Evolutionary conservation across 2,113 vertebrate species (phyloP).

Genomic region (Trematomus loennbergii): DNA sequence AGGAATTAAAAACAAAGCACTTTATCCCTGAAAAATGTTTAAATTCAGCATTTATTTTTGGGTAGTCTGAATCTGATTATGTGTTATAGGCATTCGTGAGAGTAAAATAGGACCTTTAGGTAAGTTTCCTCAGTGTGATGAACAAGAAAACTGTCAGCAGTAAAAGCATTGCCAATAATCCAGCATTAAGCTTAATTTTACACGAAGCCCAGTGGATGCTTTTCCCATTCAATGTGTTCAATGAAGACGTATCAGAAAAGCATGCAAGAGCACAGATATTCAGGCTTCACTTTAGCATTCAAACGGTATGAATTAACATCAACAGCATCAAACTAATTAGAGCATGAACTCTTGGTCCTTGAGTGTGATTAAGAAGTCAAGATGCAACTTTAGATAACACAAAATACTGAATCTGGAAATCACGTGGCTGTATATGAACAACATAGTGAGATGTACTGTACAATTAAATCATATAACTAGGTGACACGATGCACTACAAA

Average conservation of each 20-base stretch:
- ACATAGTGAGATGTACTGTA: slow-evolving; percentile 33
- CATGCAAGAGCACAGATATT: slow-evolving; percentile 37
- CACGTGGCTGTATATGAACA: slow-evolving; percentile 46
- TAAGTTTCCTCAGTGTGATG: neutral
- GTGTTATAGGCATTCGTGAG: slow-evolving; percentile 5
- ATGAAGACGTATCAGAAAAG: slow-evolving; percentile 28
- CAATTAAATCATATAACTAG: slow-evolving; percentile 52
- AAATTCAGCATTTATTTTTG: slow-evolving; percentile 25
- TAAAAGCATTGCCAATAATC: neutral
- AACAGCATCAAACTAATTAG: slow-evolving; percentile 27
- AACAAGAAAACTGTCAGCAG: neutral
- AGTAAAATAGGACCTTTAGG: slow-evolving; percentile 15
- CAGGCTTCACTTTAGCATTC: slow-evolving; percentile 27
- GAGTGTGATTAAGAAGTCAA: slow-evolving; percentile 31
- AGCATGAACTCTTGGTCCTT: slow-evolving; percentile 45
- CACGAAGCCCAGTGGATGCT: neutral
- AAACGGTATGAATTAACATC: slow-evolving; percentile 25
- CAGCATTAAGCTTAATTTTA: slow-evolving; percentile 20
- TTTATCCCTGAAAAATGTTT: slow-evolving; percentile 44
- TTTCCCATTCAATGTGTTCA: slow-evolving; percentile 14
- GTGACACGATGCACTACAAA: slow-evolving; percentile 35
- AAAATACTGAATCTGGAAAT: slow-evolving; percentile 50
- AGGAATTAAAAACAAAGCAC: slow-evolving; percentile 9
- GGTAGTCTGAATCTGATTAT: slow-evolving; percentile 13
- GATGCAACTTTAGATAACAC: slow-evolving; percentile 29